Evolutionary conservation across 2,888 invertebrate genomes (phyloP), one percentile per base, ranked within the genome.

Genomic region (Tuta absoluta): DNA sequence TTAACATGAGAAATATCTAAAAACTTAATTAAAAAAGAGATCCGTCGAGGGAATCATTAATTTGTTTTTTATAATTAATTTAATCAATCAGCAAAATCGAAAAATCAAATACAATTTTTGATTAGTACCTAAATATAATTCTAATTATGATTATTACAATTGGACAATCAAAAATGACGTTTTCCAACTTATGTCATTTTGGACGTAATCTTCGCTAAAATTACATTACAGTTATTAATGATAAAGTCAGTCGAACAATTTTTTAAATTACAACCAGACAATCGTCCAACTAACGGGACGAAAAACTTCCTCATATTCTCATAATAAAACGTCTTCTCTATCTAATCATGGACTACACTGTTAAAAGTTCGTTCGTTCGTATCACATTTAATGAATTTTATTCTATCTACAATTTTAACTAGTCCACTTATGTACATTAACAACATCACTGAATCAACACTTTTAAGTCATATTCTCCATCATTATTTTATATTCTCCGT

Each of bases 311-410:
- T 41, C 17, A 33, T 51, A 53, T 65, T 63, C 59, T 53, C 24
- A 33, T 51, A 53, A 53, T 61, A 24, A 63, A 60, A 66, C 62
- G 71, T 72, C 68, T 75, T 70, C 68, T 72, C 78, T 80, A 80
- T 79, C 81, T 79, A 79, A 73, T 70, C 67, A 75, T 81, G 81
- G 79, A 81, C 71, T 60, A 60, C 67, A 64, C 65, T 71, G 69
- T 70, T 71, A 70, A 75, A 66, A 79, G 77, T 80, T 78, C 82
- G 75, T 74, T 81, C 80, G 70, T 76, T 75, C 72, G 78, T 89
- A 88, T 89, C 89, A 89, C 89, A 89, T 82, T 88, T 80, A 87
- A 84, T 87, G 80, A 85, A 84, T 78, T 79, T 80, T 80, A 80
- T 74, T 80, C 88, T 89, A 89, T 87, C 89, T 89, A 89, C 87